Evolutionary conservation across 2,113 vertebrate genomes (phyloP), one percentile per base, ranked within the genome.

Genomic region (Galemys pyrenaicus): DNA sequence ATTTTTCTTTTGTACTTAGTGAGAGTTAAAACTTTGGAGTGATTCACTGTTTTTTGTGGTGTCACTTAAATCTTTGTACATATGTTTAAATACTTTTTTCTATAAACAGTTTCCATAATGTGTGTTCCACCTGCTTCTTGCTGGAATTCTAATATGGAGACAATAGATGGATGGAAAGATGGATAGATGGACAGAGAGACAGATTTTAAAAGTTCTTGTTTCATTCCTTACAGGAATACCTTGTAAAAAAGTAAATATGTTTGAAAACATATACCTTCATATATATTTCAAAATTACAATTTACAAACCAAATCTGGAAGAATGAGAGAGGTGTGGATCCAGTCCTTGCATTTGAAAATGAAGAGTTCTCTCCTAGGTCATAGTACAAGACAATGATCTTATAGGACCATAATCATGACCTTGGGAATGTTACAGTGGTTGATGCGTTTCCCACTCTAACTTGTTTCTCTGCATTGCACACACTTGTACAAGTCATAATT

Each of bases 401-500:
- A 46, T 5, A 86, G 41, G 10, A 37, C 8, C 5, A 0, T 46
- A 60, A 70, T 32, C 24, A 15, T 83, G 68, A 92, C 39, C 19
- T 82, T 79, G 26, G 17, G 12, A 26, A 90, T 60, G 94, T 35
- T 84, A 1, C 30, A 17, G 3, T 68, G 6, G 17, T 13, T 37
- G 20, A 41, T 71, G 22, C 0, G 15, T 91, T 95, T 95, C 37
- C 9, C 30, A n/a, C 12, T 12, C 1, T 22, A 60, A 74, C 9
- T 79, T 80, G 19, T 9, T 94, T 19, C 51, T 87, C 1, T 70
- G 30, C 22, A 39, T 11, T 54, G 12, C 5, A 35, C 24, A 49
- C 79, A 15, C 68, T 82, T 82, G 3, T 73, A 62, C 12, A 56
- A 75, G 19, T 77, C 28, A 92, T 44, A 95, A 80, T 91, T 87